Evolutionary conservation across 2,113 vertebrate species (phyloP).

Genomic region (Solenodon paradoxus): DNA sequence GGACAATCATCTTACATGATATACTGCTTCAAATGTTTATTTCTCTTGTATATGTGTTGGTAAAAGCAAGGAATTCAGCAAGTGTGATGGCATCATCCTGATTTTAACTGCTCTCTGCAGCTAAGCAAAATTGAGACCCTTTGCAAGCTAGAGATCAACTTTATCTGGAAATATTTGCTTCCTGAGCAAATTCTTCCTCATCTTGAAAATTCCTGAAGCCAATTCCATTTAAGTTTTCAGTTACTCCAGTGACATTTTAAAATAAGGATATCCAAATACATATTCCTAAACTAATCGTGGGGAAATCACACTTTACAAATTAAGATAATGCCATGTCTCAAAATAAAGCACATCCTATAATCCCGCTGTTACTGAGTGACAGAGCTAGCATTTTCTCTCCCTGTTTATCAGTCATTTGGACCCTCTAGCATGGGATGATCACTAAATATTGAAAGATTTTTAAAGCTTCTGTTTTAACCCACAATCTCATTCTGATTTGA

Average conservation of each 20-base stretch:
- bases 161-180: conserved; percentile 51
- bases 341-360: neutral
- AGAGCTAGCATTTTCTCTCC: neutral
- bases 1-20: conserved; percentile 42
- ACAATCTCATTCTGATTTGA: conserved; percentile 80
- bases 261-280: conserved; percentile 43
- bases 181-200: conserved; percentile 58
- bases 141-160: conserved; percentile 53
- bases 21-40: conserved; percentile 30
- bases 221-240: conserved; percentile 64
- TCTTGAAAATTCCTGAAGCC: conserved; percentile 63
- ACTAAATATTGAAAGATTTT: conserved; percentile 72
- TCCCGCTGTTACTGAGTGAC: neutral
- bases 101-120: conserved; percentile 21
- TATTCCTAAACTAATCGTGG: neutral
- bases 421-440: conserved; percentile 37
- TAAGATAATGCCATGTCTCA: conserved; percentile 3
- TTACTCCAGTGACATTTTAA: conserved; percentile 71
- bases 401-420: conserved; percentile 60
- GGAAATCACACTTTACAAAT: conserved; percentile 35
- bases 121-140: conserved; percentile 49
- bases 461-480: conserved; percentile 71
- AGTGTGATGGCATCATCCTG: neutral
- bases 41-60: conserved; percentile 47
- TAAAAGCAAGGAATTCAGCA: neutral